phyloP scores from a whole-genome alignment of 2,888 invertebrate species.

The Augochlorella aurata region DNA sequence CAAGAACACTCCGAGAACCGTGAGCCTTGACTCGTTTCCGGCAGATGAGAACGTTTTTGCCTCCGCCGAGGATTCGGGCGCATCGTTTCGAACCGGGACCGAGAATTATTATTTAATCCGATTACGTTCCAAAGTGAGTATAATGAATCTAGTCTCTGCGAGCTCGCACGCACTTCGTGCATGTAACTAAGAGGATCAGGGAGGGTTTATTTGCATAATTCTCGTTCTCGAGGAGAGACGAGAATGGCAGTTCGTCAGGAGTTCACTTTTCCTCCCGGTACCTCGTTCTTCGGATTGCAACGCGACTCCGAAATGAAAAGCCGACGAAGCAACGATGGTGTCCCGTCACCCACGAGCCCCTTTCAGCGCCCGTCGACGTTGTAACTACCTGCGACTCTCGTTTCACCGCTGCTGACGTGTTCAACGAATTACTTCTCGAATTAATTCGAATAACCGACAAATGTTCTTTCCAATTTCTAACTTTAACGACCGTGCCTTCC shows the following conservation, averaged over 20 bases:
- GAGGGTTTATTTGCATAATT: conserved; percentile 57
- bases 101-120: conserved; percentile 55
- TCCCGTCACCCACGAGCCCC: conserved; percentile 1
- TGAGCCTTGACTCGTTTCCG: neutral
- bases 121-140: conserved; percentile 46
- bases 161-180: conserved; percentile 39
- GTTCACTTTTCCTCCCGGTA: conserved; percentile 23
- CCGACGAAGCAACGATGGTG: conserved; percentile 3
- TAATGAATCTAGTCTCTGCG: conserved; percentile 41
- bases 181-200: conserved; percentile 53
- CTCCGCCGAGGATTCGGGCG: neutral
- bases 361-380: neutral
- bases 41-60: conserved; percentile 6
- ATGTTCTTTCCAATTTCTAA: neutral
- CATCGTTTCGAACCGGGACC: conserved; percentile 25
- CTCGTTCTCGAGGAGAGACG: conserved; percentile 31
- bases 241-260: conserved; percentile 42
- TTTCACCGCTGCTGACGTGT: neutral
- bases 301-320: conserved; percentile 33
- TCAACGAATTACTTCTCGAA: neutral
- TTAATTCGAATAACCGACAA: neutral
- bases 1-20: neutral
- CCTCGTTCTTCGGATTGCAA: conserved; percentile 24
- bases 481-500: neutral
- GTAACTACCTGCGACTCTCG: neutral